Evolutionary conservation across 1,140 invertebrate genomes (phyloP), one percentile per base, ranked within the genome.

Genomic region (Goniozus legneri): DNA sequence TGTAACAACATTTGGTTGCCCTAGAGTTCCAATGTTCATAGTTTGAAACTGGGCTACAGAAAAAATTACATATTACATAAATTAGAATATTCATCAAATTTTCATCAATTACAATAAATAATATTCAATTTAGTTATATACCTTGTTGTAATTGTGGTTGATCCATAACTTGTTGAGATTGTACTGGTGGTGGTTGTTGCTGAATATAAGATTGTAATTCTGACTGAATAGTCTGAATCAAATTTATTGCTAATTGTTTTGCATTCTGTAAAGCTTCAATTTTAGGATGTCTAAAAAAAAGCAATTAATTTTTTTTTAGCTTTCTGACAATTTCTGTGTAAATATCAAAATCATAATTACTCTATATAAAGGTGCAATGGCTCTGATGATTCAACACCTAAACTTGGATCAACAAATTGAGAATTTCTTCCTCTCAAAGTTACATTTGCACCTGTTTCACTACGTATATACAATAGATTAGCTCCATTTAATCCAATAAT

Each of bases 171-270:
- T 72, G 66, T 30, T 73, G 73, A 34, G 70, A 63, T 54, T 73
- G 71, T 18, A 71, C 64, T 19, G 71, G 69, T 31, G 73, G 74
- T 47, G 72, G 71, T 44, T 81, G 79, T 58, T 82, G 80, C 59
- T 79, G 77, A 46, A 78, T 77, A 47, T 79, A 83, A 42, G 84
- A 81, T 45, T 83, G 81, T 60, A 87, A 79, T 64, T 88, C 87
- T 42, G 85, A 83, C 58, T 88, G 83, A 75, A 91, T 84, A 22
- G 87, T 91, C 75, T 89, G 86, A 45, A 91, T 86, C 22, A 91
- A 76, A 73, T 89, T 89, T 53, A 84, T 80, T 12, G 86, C 84
- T 45, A 90, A 66, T 42, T 86, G 82, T 69, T 86, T 83, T 16
- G 86, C 87, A 54, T 83, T 83, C 52, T 86, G 81, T 15, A 89